Conservation (phyloP, 2,113 vertebrate species). For the Sarotherodon lohbergeri region DNA sequence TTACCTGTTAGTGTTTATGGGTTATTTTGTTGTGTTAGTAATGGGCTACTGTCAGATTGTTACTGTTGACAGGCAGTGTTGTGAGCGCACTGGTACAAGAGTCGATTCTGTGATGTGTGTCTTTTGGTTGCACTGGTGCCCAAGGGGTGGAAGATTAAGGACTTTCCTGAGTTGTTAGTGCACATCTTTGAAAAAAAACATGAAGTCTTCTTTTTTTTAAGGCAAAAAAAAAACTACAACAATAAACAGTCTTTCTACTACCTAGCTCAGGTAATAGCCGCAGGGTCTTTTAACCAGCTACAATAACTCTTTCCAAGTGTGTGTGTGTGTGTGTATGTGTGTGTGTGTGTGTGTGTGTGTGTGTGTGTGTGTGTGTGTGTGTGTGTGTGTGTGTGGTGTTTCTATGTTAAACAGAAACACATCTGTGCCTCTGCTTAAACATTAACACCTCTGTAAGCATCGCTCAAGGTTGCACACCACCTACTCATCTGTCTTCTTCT, state of each 20-base stretch:
- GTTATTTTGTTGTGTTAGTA: neutral
- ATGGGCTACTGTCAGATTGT: neutral
- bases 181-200: neutral
- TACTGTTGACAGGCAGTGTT: neutral
- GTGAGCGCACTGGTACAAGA: neutral
- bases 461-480: slow-evolving; percentile 34
- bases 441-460: slow-evolving; percentile 58
- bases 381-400: neutral
- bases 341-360: neutral
- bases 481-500: neutral
- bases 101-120: neutral
- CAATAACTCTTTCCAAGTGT: neutral
- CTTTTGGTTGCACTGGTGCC: rapidly evolving
- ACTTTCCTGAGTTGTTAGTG: neutral
- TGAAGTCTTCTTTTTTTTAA: neutral
- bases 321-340: neutral
- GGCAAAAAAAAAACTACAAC: neutral
- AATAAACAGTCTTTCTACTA: neutral
- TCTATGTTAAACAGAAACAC: slow-evolving; percentile 25
- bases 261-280: neutral
- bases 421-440: slow-evolving; percentile 47
- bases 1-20: neutral
- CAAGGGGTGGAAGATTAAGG: neutral
- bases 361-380: neutral
- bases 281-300: slow-evolving; percentile 1